Evolutionary conservation across 1,140 invertebrate species (phyloP).

Genomic region (Procambarus clarkii): DNA sequence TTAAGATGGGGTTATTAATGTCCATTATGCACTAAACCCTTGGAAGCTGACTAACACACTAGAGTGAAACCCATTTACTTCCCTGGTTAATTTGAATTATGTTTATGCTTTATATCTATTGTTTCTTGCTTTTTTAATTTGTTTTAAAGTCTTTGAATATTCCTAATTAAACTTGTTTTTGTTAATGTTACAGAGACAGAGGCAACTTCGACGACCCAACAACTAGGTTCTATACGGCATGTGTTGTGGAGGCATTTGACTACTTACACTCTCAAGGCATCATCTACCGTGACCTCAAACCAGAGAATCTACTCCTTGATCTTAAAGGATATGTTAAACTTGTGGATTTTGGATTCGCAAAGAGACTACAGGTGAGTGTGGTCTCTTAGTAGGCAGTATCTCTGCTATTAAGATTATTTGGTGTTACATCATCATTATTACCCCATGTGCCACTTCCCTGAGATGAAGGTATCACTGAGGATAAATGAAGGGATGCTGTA

Average conservation of each 20-base stretch:
- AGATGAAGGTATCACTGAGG: too few relatives aligned
- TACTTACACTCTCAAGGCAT: conserved; percentile 92
- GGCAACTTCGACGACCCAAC: conserved; percentile 90
- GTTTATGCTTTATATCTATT: background rate
- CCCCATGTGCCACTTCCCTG: too few relatives aligned
- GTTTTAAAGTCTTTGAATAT: too few relatives aligned
- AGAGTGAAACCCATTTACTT: background rate
- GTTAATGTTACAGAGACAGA: conserved; percentile 78
- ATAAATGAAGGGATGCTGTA: too few relatives aligned
- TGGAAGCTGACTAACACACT: background rate
- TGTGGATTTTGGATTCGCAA: conserved; percentile 78
- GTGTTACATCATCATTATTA: too few relatives aligned
- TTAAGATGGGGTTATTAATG: background rate
- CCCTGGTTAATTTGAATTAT: background rate
- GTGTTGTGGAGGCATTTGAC: conserved; percentile 93
- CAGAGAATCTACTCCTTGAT: conserved; percentile 94
- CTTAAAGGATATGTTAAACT: conserved; percentile 92
- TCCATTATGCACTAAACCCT: background rate
- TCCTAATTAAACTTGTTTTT: background rate
- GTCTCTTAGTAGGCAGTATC: too few relatives aligned
- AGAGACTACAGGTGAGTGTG: conserved; percentile 72
- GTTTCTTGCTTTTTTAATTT: background rate
- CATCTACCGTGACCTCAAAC: conserved; percentile 95
- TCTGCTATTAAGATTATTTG: too few relatives aligned
- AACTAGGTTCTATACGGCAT: conserved; percentile 91